Conservation (phyloP, 2,113 vertebrate genomes). For the Heliornis fulica region DNA sequence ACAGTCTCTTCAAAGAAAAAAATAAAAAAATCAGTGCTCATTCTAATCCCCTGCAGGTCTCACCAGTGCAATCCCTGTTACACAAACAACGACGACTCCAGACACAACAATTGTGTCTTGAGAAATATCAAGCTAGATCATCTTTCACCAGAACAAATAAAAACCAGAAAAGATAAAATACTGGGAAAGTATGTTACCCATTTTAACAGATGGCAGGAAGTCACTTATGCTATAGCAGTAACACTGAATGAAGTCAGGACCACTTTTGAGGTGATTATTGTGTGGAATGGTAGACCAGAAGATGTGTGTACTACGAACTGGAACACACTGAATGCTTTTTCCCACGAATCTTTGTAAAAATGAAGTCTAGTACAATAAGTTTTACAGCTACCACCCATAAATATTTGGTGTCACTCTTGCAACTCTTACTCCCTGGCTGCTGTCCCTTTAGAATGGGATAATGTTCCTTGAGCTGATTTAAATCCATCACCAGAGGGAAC, state of each 20-base stretch:
- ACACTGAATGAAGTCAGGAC: neutral
- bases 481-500: neutral
- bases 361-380: neutral
- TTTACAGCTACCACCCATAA: neutral
- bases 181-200: neutral
- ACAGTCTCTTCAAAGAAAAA: neutral
- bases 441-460: neutral
- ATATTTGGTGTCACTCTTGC: conserved; percentile 21
- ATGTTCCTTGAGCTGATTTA: neutral
- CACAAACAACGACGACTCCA: conserved; percentile 1
- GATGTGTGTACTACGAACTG: neutral
- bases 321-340: neutral
- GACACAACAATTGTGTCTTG: conserved; percentile 24
- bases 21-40: neutral
- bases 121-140: neutral
- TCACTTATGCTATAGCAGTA: neutral
- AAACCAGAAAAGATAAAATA: neutral
- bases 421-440: conserved; percentile 44
- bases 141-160: neutral
- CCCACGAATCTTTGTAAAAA: neutral
- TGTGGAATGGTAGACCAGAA: neutral
- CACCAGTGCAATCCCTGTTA: neutral
- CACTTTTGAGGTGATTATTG: neutral
- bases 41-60: neutral
- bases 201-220: neutral